Evolutionary conservation across 2,888 invertebrate species (phyloP).

Genomic region (Marasmarcha lunaedactyla): DNA sequence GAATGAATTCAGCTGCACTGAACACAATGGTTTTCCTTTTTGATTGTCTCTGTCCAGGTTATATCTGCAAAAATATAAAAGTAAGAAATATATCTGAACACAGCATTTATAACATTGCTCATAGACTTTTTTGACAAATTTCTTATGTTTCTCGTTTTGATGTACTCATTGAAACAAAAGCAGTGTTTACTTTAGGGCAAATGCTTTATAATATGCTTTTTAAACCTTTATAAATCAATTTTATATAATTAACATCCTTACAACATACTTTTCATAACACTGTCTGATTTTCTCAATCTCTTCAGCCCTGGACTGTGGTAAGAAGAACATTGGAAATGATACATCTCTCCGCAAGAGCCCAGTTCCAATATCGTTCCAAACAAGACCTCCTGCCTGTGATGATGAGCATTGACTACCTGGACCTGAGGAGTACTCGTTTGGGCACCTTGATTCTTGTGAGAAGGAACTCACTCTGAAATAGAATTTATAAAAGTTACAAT

Average conservation of each 20-base stretch:
- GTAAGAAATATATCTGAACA: no score
- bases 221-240: no score
- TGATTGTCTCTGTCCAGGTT: conserved; percentile 78
- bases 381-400: conserved; percentile 67
- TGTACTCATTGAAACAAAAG: no score
- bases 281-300: conserved; percentile 71
- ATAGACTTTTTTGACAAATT: no score
- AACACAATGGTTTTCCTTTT: conserved; percentile 80
- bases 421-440: conserved; percentile 77
- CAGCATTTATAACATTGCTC: no score
- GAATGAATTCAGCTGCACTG: conserved; percentile 86
- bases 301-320: conserved; percentile 62
- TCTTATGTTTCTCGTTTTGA: no score
- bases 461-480: conserved; percentile 40
- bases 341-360: conserved; percentile 83
- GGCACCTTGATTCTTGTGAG: conserved; percentile 82
- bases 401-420: conserved; percentile 58
- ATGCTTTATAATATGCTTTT: no score
- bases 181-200: not conserved
- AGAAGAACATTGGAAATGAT: conserved; percentile 89
- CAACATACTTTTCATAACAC: conserved; percentile 72
- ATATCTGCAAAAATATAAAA: conserved; percentile 67
- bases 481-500: no score
- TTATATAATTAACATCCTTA: no score
- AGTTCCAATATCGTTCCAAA: conserved; percentile 87